A percentile compares a stretch with the other conserved stretches of the same genome.
phyloP scores from a whole-genome alignment of 2,113 vertebrate species.

The Phaetusa simplex region DNA sequence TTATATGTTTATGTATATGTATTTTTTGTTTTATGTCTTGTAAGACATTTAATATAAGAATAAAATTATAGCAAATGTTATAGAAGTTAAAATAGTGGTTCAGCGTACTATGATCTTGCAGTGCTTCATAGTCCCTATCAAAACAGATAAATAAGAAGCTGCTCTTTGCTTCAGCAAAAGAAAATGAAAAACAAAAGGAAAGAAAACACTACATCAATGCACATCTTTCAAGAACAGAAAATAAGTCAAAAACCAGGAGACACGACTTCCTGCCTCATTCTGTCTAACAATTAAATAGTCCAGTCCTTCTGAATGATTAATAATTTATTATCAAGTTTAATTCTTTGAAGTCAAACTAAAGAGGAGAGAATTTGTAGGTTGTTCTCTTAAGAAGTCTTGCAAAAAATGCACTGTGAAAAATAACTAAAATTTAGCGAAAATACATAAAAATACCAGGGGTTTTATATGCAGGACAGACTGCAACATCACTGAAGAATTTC shows the following conservation, averaged over 20 bases:
- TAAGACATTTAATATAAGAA: slow-evolving; percentile 25
- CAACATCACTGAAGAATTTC: not conserved
- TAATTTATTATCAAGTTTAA: not conserved
- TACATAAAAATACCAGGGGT: not conserved
- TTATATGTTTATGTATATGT: not conserved
- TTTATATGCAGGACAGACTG: not conserved
- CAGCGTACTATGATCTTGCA: not conserved
- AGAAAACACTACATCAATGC: slow-evolving; percentile 27
- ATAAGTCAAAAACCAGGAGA: slow-evolving; percentile 44
- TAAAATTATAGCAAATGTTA: slow-evolving; percentile 15
- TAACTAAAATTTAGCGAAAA: not conserved
- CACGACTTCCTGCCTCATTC: not conserved
- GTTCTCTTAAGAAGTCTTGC: not conserved
- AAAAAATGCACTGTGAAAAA: not conserved
- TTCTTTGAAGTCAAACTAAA: not conserved
- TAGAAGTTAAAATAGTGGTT: slow-evolving; percentile 11
- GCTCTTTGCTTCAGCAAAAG: slow-evolving; percentile 40
- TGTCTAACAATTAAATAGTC: slow-evolving; percentile 23
- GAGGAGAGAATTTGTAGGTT: not conserved
- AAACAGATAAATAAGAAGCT: slow-evolving; percentile 50
- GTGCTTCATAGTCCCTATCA: not conserved
- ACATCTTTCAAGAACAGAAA: slow-evolving; percentile 42
- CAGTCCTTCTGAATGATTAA: slow-evolving; percentile 25
- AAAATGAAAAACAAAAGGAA: slow-evolving; percentile 68
- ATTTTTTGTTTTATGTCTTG: not conserved